Percentiles rank a stretch among this genome's conserved stretches.
Conservation (phyloP, 30 jellyfish, hydroid and myxozoan species). For the Hydractinia symbiolongicarpus region DNA sequence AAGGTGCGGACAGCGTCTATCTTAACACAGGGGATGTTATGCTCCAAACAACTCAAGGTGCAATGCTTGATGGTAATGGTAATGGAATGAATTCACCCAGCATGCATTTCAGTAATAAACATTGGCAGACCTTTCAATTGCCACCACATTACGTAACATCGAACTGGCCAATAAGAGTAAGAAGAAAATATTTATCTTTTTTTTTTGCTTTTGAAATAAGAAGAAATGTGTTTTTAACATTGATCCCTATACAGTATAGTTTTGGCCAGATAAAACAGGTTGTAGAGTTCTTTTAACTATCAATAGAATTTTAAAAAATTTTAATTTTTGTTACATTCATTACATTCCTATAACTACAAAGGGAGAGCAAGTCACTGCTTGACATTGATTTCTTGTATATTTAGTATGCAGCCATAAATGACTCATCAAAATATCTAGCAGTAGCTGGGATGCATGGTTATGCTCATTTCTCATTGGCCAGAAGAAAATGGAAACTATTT, state of each 20-base stretch:
- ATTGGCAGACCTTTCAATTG: conserved; percentile 96
- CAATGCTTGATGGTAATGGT: conserved; percentile 12
- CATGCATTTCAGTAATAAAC: conserved; percentile 72
- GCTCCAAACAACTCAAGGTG: conserved; percentile 42
- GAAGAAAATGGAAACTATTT: conserved; percentile 87
- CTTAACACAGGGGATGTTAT: conserved; percentile 78
- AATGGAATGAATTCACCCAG: conserved; percentile 32
- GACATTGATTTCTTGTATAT: neutral
- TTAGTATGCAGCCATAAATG: conserved; percentile 70
- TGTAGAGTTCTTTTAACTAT: too few species aligned
- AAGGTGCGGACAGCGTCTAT: conserved; percentile 71
- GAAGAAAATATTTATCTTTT: neutral
- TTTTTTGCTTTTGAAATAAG: neutral
- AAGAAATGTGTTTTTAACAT: too few species aligned
- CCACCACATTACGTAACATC: conserved; percentile 59
- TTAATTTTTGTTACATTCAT: too few species aligned
- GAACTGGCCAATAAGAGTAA: conserved; percentile 88
- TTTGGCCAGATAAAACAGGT: too few species aligned
- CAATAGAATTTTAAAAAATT: too few species aligned
- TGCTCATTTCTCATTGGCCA: conserved; percentile 72
- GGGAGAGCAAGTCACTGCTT: too few species aligned
- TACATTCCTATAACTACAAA: too few species aligned
- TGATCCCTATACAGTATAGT: too few species aligned
- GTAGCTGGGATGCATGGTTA: conserved; percentile 91
- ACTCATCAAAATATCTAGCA: conserved; percentile 65